Evolutionary conservation across 2,797 vertebrate genomes (phyloP).

Genomic region (Chlorospingus semifuscus): DNA sequence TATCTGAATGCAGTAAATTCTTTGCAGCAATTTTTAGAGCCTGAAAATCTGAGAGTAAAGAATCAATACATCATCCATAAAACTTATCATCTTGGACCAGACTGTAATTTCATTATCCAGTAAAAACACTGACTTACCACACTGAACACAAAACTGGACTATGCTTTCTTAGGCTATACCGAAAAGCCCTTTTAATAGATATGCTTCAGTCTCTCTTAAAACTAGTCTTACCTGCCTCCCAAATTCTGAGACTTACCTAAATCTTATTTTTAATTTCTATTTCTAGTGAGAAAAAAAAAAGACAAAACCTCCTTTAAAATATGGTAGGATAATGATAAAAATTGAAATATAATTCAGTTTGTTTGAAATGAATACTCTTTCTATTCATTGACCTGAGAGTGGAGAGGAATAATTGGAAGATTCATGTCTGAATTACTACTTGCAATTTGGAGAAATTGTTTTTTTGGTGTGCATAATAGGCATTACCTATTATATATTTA

Average conservation of each 20-base stretch:
- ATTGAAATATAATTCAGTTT: neutral
- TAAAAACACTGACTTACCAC: slow-evolving; percentile 18
- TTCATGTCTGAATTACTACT: neutral
- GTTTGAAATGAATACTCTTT: neutral
- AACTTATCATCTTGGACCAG: slow-evolving; percentile 13
- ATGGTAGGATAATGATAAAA: neutral
- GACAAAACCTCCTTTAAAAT: neutral
- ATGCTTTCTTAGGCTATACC: neutral
- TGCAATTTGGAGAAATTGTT: neutral
- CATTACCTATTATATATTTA: neutral
- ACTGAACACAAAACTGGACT: slow-evolving; percentile 3
- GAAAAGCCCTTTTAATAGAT: neutral
- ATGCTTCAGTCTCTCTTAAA: neutral
- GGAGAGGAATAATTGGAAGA: neutral
- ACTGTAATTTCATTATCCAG: slow-evolving; percentile 45
- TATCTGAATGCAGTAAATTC: neutral
- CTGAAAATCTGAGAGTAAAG: slow-evolving; percentile 21
- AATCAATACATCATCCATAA: slow-evolving; percentile 25
- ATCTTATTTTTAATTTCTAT: neutral
- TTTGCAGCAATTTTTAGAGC: slow-evolving; percentile 32
- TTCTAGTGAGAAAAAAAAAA: neutral
- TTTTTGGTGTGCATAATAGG: neutral
- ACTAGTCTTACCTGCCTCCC: neutral
- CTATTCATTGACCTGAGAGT: neutral
- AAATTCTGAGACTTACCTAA: neutral